Percentiles rank a stretch among this genome's conserved stretches.
Evolutionary conservation across 2,797 vertebrate species (phyloP).

Genomic region (Tiaroga cobitis): DNA sequence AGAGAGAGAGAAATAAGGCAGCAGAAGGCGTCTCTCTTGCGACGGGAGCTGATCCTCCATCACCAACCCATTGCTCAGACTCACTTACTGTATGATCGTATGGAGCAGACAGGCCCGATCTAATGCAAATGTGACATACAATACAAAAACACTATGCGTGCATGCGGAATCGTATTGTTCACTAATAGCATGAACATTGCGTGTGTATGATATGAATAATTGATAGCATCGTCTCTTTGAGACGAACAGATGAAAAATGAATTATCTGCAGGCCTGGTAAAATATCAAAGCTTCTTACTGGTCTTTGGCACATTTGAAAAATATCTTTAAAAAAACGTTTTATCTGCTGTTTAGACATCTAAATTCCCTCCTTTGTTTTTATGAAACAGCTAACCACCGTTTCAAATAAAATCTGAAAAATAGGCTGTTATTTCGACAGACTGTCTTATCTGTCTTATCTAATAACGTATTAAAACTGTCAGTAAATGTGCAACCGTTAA

Average conservation of each 20-base stretch:
- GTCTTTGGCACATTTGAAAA: background rate
- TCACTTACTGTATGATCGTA: background rate
- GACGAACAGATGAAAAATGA: background rate
- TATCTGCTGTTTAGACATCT: background rate
- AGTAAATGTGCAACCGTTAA: background rate
- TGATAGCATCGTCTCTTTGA: background rate
- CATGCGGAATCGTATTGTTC: background rate
- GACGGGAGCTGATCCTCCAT: slow-evolving; percentile 1
- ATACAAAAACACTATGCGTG: background rate
- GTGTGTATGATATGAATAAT: background rate
- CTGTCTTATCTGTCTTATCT: background rate
- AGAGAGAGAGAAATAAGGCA: background rate
- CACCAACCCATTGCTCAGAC: background rate
- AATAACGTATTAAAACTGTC: background rate
- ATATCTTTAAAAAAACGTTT: background rate
- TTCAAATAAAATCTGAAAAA: background rate
- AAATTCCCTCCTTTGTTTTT: background rate
- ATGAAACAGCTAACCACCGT: background rate
- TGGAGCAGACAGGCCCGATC: slow-evolving; percentile 3
- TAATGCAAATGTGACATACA: background rate
- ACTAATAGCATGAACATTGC: background rate
- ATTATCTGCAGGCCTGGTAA: background rate
- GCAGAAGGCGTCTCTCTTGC: slow-evolving; percentile 1
- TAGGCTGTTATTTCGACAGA: background rate
- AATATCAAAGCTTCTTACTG: background rate